Conservation (phyloP, 2,888 invertebrate genomes). For the Celastrina argiolus region DNA sequence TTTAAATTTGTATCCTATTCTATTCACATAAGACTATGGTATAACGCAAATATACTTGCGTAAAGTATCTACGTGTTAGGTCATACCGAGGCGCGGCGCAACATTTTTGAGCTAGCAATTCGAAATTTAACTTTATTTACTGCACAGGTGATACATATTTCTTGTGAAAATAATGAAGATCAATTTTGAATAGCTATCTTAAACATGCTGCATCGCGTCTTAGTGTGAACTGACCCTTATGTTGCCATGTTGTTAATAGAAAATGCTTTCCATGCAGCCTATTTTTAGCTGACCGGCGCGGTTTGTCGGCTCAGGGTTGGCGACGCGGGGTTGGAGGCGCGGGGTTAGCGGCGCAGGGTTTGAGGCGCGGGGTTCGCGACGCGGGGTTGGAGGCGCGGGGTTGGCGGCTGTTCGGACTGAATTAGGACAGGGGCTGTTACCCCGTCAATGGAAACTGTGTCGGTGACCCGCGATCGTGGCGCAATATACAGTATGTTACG, state of each 20-base stretch:
- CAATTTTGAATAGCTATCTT: too few relatives aligned
- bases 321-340: neutral
- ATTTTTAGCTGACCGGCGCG: constrained; percentile 18
- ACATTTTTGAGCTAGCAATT: too few relatives aligned
- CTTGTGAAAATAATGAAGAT: too few relatives aligned
- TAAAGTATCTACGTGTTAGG: too few relatives aligned
- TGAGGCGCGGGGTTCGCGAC: neutral
- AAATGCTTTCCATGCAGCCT: neutral
- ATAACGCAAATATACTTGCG: too few relatives aligned
- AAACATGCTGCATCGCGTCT: too few relatives aligned
- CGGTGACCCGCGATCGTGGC: constrained; percentile 68
- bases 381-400: neutral
- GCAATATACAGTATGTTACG: constrained; percentile 39
- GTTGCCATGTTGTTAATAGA: neutral
- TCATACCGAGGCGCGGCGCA: too few relatives aligned
- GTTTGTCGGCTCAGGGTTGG: neutral
- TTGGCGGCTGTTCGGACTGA: constrained; percentile 4
- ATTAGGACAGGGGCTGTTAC: constrained; percentile 28
- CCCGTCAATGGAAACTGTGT: constrained; percentile 72
- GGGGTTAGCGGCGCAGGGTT: neutral
- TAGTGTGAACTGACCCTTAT: too few relatives aligned
- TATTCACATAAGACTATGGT: too few relatives aligned
- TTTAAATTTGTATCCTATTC: too few relatives aligned
- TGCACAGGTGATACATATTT: too few relatives aligned
- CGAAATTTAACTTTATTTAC: too few relatives aligned